Percentiles rank a stretch among this genome's conserved stretches.
These are phyloP conservation scores for Pediacus dermestoides DNA, from an alignment of 2,888 invertebrate species.

Conservation along the genomic window DNA sequence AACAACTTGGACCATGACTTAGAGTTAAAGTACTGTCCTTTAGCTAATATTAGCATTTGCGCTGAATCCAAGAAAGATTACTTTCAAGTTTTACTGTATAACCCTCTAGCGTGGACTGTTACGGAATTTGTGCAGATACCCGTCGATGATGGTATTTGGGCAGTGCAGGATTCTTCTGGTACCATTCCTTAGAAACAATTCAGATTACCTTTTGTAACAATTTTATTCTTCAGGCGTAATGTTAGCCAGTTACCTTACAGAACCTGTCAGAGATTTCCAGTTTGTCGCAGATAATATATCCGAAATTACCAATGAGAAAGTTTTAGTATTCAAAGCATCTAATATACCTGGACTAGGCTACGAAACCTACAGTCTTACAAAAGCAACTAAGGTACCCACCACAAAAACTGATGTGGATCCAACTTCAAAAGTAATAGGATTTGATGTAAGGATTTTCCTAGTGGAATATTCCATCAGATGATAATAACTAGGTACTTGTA, in stretches of 20 bases:
- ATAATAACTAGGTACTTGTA: too few relatives aligned
- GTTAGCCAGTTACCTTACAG: slow-evolving; percentile 8
- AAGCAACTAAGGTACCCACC: too few relatives aligned
- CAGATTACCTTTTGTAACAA: neutral
- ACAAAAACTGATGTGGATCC: too few relatives aligned
- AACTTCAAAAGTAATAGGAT: too few relatives aligned
- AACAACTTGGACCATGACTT: slow-evolving; percentile 12
- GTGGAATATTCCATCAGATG: neutral
- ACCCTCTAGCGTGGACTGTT: slow-evolving; percentile 57
- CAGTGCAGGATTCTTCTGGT: slow-evolving; percentile 5
- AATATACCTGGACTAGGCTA: slow-evolving; percentile 21
- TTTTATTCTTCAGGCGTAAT: neutral
- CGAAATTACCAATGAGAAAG: slow-evolving; percentile 9
- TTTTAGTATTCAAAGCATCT: slow-evolving; percentile 19
- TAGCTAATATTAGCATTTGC: slow-evolving; percentile 62
- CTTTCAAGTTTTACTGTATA: slow-evolving; percentile 60
- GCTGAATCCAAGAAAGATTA: slow-evolving; percentile 51
- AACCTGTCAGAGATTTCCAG: slow-evolving; percentile 18
- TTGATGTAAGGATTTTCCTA: neutral
- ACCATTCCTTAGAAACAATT: neutral
- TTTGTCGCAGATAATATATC: slow-evolving; percentile 16
- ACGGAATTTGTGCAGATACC: slow-evolving; percentile 56
- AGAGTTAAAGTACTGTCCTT: slow-evolving; percentile 53
- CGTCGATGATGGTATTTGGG: slow-evolving; percentile 39
- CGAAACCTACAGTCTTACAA: slow-evolving; percentile 18